Conservation (phyloP, 1,140 invertebrate genomes). For the Artemia franciscana region DNA sequence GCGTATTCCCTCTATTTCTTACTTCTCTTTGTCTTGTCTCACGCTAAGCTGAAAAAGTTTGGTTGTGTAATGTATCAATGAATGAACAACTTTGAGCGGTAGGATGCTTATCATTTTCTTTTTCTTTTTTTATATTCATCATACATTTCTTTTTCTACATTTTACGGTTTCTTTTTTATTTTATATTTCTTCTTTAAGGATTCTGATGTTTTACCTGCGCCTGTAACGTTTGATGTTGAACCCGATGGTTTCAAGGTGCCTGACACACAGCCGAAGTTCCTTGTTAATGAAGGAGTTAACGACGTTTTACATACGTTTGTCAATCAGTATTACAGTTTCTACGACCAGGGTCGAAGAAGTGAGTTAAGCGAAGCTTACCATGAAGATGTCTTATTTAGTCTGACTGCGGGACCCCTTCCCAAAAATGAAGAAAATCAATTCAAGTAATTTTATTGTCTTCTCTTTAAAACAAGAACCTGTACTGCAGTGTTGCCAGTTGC, state of each 20-base stretch:
- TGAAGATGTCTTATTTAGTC: background rate
- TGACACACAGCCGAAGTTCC: background rate
- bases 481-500: too few species aligned
- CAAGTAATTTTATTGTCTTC: too few species aligned
- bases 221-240: background rate
- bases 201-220: background rate
- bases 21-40: too few species aligned
- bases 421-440: background rate
- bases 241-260: background rate
- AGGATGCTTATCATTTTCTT: too few species aligned
- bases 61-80: too few species aligned
- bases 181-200: background rate
- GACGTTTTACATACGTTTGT: background rate
- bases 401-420: background rate
- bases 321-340: background rate
- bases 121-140: too few species aligned
- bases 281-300: background rate
- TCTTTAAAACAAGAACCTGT: too few species aligned
- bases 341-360: background rate
- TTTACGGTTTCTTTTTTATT: background rate
- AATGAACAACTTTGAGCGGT: too few species aligned
- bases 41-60: too few species aligned
- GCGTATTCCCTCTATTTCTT: too few species aligned
- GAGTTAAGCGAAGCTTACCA: background rate
- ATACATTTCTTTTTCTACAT: too few species aligned